Evolutionary conservation across 2,113 vertebrate species (phyloP).

Genomic region (Rhea americana): DNA sequence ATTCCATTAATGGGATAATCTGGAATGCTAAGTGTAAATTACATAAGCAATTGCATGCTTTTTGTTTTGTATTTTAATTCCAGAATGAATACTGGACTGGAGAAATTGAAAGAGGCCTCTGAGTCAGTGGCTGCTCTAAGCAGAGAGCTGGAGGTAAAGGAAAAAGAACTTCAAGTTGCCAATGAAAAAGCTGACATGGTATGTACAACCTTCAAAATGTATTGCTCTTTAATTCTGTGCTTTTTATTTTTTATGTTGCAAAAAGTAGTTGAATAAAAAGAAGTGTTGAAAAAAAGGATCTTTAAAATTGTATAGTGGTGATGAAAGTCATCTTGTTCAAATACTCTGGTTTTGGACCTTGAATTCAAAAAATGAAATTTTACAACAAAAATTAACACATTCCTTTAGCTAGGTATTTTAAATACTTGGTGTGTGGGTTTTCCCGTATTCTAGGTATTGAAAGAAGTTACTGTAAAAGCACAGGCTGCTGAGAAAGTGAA

Average conservation of each 20-base stretch:
- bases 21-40: not conserved
- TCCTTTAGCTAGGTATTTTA: not conserved
- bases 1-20: not conserved
- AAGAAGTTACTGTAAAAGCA: conserved; percentile 93
- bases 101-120: conserved; percentile 94
- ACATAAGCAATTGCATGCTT: not conserved
- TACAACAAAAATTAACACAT: not conserved
- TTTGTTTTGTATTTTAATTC: conserved; percentile 6
- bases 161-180: conserved; percentile 91
- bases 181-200: conserved; percentile 95
- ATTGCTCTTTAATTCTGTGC: not conserved
- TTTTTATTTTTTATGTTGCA: not conserved
- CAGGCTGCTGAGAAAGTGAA: conserved; percentile 93
- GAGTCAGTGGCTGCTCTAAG: conserved; percentile 90
- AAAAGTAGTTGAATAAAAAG: not conserved
- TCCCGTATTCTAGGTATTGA: conserved; percentile 83
- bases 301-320: not conserved
- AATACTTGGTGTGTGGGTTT: not conserved
- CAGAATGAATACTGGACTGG: conserved; percentile 93
- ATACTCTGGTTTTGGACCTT: not conserved
- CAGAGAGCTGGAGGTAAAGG: conserved; percentile 90
- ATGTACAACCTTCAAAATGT: not conserved
- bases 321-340: not conserved
- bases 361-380: not conserved
- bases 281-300: not conserved